Evolutionary conservation across 2,888 invertebrate genomes (phyloP), one percentile per base, ranked within the genome.

Genomic region (Trichopoda pennipes): DNA sequence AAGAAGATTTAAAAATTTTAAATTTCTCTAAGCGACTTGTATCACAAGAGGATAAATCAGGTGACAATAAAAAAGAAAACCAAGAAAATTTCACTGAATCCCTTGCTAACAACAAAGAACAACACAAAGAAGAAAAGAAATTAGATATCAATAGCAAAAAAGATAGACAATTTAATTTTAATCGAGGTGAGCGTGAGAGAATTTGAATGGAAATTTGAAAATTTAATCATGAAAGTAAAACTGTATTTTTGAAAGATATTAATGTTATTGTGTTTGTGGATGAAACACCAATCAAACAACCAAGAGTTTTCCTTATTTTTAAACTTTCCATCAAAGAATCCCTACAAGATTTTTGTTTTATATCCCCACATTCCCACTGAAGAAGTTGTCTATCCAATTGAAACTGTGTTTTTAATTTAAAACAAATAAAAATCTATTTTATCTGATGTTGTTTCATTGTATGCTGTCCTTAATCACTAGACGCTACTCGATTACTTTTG

Each of bases 151-250:
- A 92, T 63, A 92, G 89, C 74, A 92, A 93, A 44, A 68, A 69
- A 74, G 77, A 77, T 32, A 51, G 44, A 21, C 78, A 68, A 89
- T 90, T 93, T 73, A 92, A 92, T 86, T 92, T 92, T 86, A 91
- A 92, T 86, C 92, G 92, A 92, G 93, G 93, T 93, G 88, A 88
- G 87, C 86, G 85, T 85, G 76, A 75, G 83, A 86, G 83, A 66
- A 51, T 77, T 81, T 66, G 77, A 74, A 44, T n/a, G 53, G 55
- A 17, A 47, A 85, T 85, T 85, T 83, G 84, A 85, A 84, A 84
- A 86, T 84, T 1, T 28, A 56, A 38, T 9, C 44, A 14, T 35
- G 44, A 56, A 49, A 63, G 16, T 28, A 28, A 28, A 28, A 28
- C 49, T 16, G 77, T 73, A 63, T 58, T 61, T 63, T 63, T 73